A percentile compares a stretch with the other conserved stretches of the same genome.
Evolutionary conservation across 2,113 vertebrate species (phyloP).

Genomic region (Camarhynchus parvulus): DNA sequence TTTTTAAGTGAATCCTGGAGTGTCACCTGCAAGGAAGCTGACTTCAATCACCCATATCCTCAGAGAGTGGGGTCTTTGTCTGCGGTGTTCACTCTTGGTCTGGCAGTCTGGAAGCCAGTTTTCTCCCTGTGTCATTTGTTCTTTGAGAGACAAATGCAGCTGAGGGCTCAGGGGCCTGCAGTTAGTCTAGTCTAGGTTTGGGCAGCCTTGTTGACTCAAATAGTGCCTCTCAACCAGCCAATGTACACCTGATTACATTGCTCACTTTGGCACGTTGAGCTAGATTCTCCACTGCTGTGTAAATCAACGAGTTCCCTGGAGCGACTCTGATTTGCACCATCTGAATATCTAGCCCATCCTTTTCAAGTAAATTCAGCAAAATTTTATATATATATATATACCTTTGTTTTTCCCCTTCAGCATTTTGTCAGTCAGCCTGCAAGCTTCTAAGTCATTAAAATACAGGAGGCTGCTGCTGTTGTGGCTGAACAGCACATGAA

Average conservation of each 20-base stretch:
- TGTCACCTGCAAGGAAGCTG: slow-evolving; percentile 11
- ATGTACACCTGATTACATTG: not conserved
- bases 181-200: not conserved
- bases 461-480: not conserved
- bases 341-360: slow-evolving; percentile 12
- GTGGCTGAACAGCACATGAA: not conserved
- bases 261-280: not conserved
- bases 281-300: slow-evolving; percentile 30
- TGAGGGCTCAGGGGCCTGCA: not conserved
- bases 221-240: not conserved
- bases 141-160: not conserved
- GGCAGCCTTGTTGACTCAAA: slow-evolving; percentile 40
- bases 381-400: not conserved
- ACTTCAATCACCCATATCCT: not conserved
- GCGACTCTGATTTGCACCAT: not conserved
- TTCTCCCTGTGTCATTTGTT: not conserved
- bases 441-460: slow-evolving; percentile 10
- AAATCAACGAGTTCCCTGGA: slow-evolving; percentile 44
- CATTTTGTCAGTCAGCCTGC: not conserved
- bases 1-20: not conserved
- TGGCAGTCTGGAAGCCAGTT: not conserved
- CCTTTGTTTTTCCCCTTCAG: slow-evolving; percentile 19
- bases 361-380: slow-evolving; percentile 35
- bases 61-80: not conserved
- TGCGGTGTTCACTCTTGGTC: not conserved